Evolutionary conservation across 1,140 invertebrate species (phyloP).

Genomic region (Pararge aegeria): DNA sequence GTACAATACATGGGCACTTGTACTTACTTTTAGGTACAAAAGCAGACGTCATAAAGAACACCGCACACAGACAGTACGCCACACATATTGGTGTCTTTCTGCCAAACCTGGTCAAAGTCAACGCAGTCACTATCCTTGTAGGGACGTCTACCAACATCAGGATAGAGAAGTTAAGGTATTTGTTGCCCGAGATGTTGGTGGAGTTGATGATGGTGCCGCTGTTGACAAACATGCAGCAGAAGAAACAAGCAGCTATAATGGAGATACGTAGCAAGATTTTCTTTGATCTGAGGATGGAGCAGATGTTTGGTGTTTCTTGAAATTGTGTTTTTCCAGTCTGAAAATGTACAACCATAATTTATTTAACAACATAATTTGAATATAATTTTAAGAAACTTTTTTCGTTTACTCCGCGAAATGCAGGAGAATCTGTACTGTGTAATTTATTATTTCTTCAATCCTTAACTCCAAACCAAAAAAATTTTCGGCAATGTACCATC

Average conservation of each 20-base stretch:
- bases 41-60: constrained; percentile 66
- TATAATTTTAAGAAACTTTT: no score
- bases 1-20: no score
- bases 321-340: constrained; percentile 29
- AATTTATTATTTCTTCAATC: no score
- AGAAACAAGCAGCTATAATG: constrained; percentile 84
- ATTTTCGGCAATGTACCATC: no score
- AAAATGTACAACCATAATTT: constrained; percentile 1
- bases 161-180: constrained; percentile 81
- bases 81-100: constrained; percentile 81
- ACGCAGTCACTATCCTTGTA: constrained; percentile 81
- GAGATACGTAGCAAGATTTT: constrained; percentile 82
- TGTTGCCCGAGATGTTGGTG: constrained; percentile 82
- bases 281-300: constrained; percentile 80
- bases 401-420: no score
- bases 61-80: constrained; percentile 81
- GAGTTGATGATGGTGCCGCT: constrained; percentile 88
- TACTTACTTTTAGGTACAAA: constrained; percentile 70
- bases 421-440: no score
- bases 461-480: no score
- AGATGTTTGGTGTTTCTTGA: constrained; percentile 56
- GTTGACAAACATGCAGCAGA: constrained; percentile 86
- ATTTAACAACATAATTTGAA: background rate
- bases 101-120: constrained; percentile 82
- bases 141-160: constrained; percentile 80